Evolutionary conservation across 2,888 invertebrate species (phyloP), one percentile per base, ranked within the genome.

Genomic region (Acanthococcus lagerstroemiae): DNA sequence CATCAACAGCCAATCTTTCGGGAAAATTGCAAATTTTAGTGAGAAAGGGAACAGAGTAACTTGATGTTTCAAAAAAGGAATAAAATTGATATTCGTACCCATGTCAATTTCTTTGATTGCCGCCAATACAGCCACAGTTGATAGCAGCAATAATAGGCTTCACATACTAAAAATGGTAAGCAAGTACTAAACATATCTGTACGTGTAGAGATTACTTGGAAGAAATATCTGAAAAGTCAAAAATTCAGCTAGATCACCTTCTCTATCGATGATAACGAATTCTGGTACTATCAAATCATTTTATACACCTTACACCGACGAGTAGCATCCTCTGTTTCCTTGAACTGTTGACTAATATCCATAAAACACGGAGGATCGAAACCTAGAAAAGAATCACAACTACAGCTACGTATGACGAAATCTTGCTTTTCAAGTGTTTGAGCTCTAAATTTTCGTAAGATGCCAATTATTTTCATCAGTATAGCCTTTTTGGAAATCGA

Each of bases 1-100:
- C 90, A 79, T 99, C 99, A 3, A 97, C 94, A 3, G 96, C 94
- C 77, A 99, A 79, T 0, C 97, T 97, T 63, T 87, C 79, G 84
- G n/a, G n/a, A 26, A 19, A 45, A 44, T 21, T 46, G 21, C 55
- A 46, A 55, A 37, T 9, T 65, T 15, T 24, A 19, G 37, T 37
- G 37, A 37, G 15, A 37, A 37, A n/a, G n/a, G 9, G 48, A n/a
- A n/a, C n/a, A n/a, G n/a, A n/a, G n/a, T n/a, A n/a, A n/a, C n/a
- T n/a, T n/a, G n/a, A n/a, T n/a, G n/a, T n/a, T n/a, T n/a, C n/a
- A n/a, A n/a, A n/a, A n/a, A 2, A 37, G 37, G 37, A 37, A 37
- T 37, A 15, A 15, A 15, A 37, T 37, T 37, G 2, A 37, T 26
- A 21, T 9, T 24, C 69, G 68, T 70, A 76, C 77, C 78, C 19